These are phyloP conservation scores for Onychostruthus taczanowskii DNA, from an alignment of 2,113 vertebrate genomes.

Conservation along the genomic window DNA sequence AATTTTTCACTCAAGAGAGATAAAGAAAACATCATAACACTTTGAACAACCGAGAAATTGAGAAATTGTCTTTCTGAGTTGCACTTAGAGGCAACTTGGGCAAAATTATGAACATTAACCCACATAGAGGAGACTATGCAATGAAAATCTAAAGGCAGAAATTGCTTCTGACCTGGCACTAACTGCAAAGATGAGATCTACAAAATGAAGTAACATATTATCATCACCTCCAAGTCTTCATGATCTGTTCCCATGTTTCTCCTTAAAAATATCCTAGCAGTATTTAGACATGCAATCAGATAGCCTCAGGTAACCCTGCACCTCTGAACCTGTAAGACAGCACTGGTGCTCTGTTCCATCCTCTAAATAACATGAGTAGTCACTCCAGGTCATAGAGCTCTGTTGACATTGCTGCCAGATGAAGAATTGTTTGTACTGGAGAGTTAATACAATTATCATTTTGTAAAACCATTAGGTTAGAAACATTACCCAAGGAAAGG, in stretches of 20 bases:
- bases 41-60: not conserved
- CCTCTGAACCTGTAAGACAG: not conserved
- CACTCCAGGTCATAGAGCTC: not conserved
- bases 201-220: not conserved
- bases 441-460: not conserved
- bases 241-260: not conserved
- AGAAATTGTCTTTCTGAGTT: not conserved
- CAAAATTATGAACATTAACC: not conserved
- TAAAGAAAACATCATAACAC: not conserved
- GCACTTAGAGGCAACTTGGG: not conserved
- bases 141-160: not conserved
- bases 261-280: not conserved
- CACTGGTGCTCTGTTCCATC: no score
- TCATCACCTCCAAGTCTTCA: not conserved
- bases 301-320: not conserved
- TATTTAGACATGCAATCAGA: not conserved
- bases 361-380: not conserved
- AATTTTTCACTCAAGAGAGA: not conserved
- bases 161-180: accelerated
- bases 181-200: not conserved
- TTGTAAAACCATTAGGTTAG: not conserved
- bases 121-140: not conserved
- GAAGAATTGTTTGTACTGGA: not conserved
- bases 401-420: not conserved
- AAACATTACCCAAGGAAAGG: not conserved